Base-by-base conservation (phyloP, 1,140 invertebrate genomes). In the Heliothis subflexa region DNA sequence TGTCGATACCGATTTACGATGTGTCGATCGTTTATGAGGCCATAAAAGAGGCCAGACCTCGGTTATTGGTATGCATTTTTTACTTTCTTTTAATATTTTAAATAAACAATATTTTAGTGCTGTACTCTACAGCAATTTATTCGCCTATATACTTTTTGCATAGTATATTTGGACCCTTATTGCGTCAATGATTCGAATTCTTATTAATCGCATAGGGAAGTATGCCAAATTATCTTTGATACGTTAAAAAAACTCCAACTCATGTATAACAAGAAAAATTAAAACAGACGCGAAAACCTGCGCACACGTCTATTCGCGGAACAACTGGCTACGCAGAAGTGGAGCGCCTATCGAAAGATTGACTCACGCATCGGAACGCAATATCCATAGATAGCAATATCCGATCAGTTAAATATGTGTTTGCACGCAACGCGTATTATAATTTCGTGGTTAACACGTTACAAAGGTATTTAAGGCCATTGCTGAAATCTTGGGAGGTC, bases 261-360 rank as follows among this genome's bases (percentile, higher is more conserved):
- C 50, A 54, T 70, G 21, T 54, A 54, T 54, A 25, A 57, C 13
- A 55, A n/a, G 33, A 10, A 47, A 50, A 75, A 62, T 59, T 75
- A 64, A 75, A 62, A 64, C 57, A 75, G 72, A 57, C 45, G 50
- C 54, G 50, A 72, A 66, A 75, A 75, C 18, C 49, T 66, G 61
- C 74, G 59, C 74, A n/a, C 49, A 49, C 50, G 64, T 81, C 83
- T 85, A 86, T 89, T 89, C 87, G 78, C 79, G 80, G 87, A 87
- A 86, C 77, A 62, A 57, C 47, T 76, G 59, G 73, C 68, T 86
- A 82, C 80, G 68, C 59, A 79, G 86, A 86, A 89, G 79, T 85
- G 78, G 81, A 74, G 75, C 82, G 82, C 77, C 76, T 83, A 87
- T 87, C 83, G 83, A 87, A 61, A 86, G 82, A 89, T 89, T 88